Base-by-base conservation (phyloP, 1,140 invertebrate species). In the Heliothis subflexa region DNA sequence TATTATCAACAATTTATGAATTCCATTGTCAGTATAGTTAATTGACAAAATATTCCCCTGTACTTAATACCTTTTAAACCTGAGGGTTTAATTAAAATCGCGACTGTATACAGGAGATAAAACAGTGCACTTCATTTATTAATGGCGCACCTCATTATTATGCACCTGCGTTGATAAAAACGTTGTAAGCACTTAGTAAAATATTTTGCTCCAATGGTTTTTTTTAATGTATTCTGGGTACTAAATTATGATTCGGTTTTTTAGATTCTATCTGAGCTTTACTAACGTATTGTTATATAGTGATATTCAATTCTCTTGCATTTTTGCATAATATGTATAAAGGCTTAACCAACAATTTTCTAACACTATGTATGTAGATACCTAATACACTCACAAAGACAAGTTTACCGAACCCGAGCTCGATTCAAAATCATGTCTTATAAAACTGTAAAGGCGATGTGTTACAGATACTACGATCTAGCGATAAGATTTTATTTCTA, bases 41-140 rank as follows among this genome's bases (percentile, higher is more conserved):
- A 40, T 72, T 62, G 33, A 50, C 61, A 61, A 72, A 47, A 47
- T 72, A 13, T 71, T 62, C 4, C 25, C n/a, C 16, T 13, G 9
- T 64, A 11, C 55, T 16, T 52, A 62, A 52, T 3, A 59, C 47
- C 59, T 50, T 75, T 75, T 52, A 18, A 52, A 54, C 14, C 25
- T 62, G 7, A 75, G 47, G 18, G 57, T 50, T 75, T 75, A 52
- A 75, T 64, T 75, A 64, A 75, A 75, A 59, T 49, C 55, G 28
- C 45, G 55, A n/a, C 33, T 61, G 71, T 59, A 25, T 49, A 12
- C 16, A 2, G 16, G 47, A 75, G 73, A 75, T 75, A 75, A 74
- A 52, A 75, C 57, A 62, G 40, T 75, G 47, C 57, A 75, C 55
- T 70, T 75, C 73, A 64, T 62, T 52, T 64, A 75, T 64, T 64